Evolutionary conservation across 2,888 invertebrate species (phyloP).

Genomic region (Drosophila differens): DNA sequence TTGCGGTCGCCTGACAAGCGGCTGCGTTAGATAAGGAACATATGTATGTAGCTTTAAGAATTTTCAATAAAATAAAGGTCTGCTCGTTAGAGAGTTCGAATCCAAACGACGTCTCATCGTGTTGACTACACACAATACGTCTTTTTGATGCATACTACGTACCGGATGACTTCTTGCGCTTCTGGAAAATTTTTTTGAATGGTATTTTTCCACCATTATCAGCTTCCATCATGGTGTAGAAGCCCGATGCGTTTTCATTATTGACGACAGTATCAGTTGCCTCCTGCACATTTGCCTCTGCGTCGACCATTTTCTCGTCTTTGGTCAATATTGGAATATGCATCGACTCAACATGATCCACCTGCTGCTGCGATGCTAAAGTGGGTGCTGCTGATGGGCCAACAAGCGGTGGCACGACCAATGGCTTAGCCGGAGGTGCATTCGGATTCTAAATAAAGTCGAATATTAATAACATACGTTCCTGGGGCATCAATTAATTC

Average conservation of each 20-base stretch:
- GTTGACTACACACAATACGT: neutral
- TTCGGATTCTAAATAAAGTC: slow-evolving; percentile 60
- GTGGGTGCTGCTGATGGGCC: neutral
- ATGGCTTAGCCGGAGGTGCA: slow-evolving; percentile 12
- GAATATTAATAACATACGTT: slow-evolving; percentile 7
- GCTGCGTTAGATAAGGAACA: too few relatives aligned
- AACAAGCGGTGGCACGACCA: neutral
- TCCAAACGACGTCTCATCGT: neutral
- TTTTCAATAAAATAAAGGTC: too few relatives aligned
- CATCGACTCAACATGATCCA: neutral
- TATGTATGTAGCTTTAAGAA: too few relatives aligned
- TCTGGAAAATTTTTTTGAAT: slow-evolving; percentile 84
- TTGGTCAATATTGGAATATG: slow-evolving; percentile 28
- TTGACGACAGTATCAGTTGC: neutral
- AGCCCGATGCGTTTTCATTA: slow-evolving; percentile 3
- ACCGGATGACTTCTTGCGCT: slow-evolving; percentile 85
- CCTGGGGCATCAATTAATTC: neutral
- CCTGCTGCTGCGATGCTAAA: neutral
- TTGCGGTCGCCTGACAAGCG: too few relatives aligned
- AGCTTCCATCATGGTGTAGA: slow-evolving; percentile 27
- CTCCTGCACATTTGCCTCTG: neutral
- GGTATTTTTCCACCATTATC: slow-evolving; percentile 71
- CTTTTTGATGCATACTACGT: neutral
- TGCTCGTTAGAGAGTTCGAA: neutral
- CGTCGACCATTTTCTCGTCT: slow-evolving; percentile 18